Base-by-base conservation (phyloP, 2,888 invertebrate genomes). In the Pachymerium ferrugineum region DNA sequence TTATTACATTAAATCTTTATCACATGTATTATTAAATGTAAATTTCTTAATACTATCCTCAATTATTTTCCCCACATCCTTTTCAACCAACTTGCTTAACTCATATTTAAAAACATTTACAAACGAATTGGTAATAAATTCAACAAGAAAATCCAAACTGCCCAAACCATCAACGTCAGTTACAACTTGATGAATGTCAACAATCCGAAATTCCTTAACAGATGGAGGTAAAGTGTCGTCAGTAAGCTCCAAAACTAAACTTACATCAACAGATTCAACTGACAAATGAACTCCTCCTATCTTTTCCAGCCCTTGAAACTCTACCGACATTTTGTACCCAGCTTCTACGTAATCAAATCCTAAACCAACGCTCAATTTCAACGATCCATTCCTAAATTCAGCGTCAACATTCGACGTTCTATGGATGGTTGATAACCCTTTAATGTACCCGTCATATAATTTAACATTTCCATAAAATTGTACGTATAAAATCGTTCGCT, bases 61-160 rank as follows among this genome's bases (percentile, higher is more conserved):
- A 3, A 76, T 72, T 4, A 72, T 29, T 4, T 28, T 30, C 28
- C 54, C 38, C n/a, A 76, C 16, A 62, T 72, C 71, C 1, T 16
- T 67, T 33, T 74, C 72, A 14, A 74, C 28, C 22, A 75, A 38
- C 12, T 62, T 25, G 22, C 74, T 28, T 14, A 76, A 74, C 83
- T 93, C 93, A 80, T 92, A 92, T 73, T 94, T 87, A 76, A 95
- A 83, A 68, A 93, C 83, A 85, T 95, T 94, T 0, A 94, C 93
- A 72, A 94, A 80, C 69, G 94, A 85, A 81, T 94, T 95, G 0
- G 93, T 87, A 3, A 86, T 86, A 74, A 91, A 89, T 83, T 95
- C 94, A 75, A 93, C 84, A 0, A 90, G 80, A 80, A 93, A 94
- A 83, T 95, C 94, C 16, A 91, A 77, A 0, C 92, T 92, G n/a